Base-by-base conservation (phyloP, 2,888 invertebrate genomes). In the Leptinotarsa juncta region DNA sequence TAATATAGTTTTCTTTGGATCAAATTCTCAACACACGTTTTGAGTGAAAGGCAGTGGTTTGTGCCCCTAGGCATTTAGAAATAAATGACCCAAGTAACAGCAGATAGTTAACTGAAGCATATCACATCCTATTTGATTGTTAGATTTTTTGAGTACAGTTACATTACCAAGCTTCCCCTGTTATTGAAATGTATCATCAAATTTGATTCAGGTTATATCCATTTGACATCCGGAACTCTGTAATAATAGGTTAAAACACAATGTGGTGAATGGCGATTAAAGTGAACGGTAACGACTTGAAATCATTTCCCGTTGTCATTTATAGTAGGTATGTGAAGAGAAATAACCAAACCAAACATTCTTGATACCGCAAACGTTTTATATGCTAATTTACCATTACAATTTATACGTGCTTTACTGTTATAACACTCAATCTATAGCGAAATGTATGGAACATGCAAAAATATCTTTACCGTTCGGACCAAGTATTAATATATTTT, bases 371-470 rank as follows among this genome's bases (percentile, higher is more conserved):
- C 32, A 15, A 32, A 18, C 62, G 18, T 62, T 62, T 32, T 32
- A n/a, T 7, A 62, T 62, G 62, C 32, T 57, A 57, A 18, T 57
- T 57, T 32, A 42, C 62, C n/a, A 16, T 62, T 62, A 32, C n/a
- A 62, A 62, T 62, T 42, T 62, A n/a, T 62, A 32, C 62, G 16
- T 42, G 32, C 12, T 62, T 42, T 62, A 62, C 62, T 62, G 62
- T 62, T 62, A 62, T 62, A 62, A 42, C 62, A n/a, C 7, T 62
- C 2, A 20, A 23, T 62, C n/a, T n/a, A n/a, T 51, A 42, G 42
- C 15, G 62, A 62, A 62, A 26, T 32, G 32, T 62, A 62, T 62
- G n/a, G 42, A 16, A 62, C 16, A 32, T 42, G 42, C 62, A 32
- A 62, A 12, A 62, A 32, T 32, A n/a, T 62, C 2, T 16, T 2